Evolutionary conservation across 2,797 vertebrate genomes (phyloP), one percentile per base, ranked within the genome.

Genomic region (Syngnathus rostellatus): DNA sequence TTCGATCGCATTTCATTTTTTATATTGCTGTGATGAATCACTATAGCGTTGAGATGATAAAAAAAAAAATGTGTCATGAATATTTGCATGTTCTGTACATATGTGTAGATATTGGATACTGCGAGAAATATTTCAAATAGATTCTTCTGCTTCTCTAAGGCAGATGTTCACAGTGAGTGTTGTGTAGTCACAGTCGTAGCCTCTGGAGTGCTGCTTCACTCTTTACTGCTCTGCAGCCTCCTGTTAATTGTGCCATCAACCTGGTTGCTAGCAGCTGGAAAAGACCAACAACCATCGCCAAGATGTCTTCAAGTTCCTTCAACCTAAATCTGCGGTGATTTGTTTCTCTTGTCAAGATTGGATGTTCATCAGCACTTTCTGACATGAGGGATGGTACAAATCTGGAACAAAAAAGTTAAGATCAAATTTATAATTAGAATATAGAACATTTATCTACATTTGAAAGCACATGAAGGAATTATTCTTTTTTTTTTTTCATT

Each of bases 21-120:
- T 82, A 85, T 88, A 89, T 88, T 88, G 80, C 85, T 72, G 77
- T 83, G 76, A 73, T 89, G 89, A 90, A 91, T 91, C 88, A 90
- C 81, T 78, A 83, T 65, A 83, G 80, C 79, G 82, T 77, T 77
- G 72, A 76, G 74, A 60, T 74, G 67, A 67, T 70, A 76, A 80
- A 79, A 50, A 69, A 68, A 67, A 80, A 76, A n/a, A n/a, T 72
- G 66, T 81, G 84, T 78, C 75, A 86, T 86, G 84, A 88, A 89
- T 73, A 72, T 72, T 62, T 65, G 64, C 69, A 74, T 70, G 54
- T 7, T 38, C 58, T 70, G 51, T n/a, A 41, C 60, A 64, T 21
- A 12, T 19, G 40, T 54, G 21, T 64, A 48, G 14, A 14, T 23
- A 17, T 58, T 23, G 63, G 51, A 39, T n/a, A 2, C 1, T 39